phyloP scores from a whole-genome alignment of 2,113 vertebrate genomes.

The Deroptyus accipitrinus region DNA sequence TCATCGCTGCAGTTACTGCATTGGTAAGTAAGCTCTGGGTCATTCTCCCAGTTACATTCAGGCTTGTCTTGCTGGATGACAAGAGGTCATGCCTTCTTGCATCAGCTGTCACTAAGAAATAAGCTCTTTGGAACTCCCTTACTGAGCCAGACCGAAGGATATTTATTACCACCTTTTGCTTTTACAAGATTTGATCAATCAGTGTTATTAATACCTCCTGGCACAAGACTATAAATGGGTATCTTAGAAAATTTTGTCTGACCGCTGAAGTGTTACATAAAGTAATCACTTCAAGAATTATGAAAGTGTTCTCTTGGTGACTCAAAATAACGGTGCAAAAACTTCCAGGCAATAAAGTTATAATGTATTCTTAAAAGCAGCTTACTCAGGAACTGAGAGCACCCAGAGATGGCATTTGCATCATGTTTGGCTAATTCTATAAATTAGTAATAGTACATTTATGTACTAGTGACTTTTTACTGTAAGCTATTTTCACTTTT shows the following conservation, averaged over 20 bases:
- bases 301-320: neutral
- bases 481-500: neutral
- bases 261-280: neutral
- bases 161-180: neutral
- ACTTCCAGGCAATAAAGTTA: neutral
- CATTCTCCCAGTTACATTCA: neutral
- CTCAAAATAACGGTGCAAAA: neutral
- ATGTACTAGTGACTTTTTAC: neutral
- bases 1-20: neutral
- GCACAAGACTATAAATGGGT: neutral
- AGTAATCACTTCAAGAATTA: neutral
- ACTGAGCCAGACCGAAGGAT: neutral
- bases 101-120: neutral
- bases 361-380: neutral
- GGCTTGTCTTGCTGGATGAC: neutral
- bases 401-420: neutral
- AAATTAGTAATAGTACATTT: neutral
- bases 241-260: neutral
- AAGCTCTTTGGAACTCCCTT: neutral
- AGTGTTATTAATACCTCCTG: neutral
- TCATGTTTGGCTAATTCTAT: neutral
- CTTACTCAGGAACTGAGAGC: neutral
- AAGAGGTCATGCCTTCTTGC: neutral
- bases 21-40: neutral
- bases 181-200: neutral